phyloP scores from a whole-genome alignment of 2,797 vertebrate genomes.

The Gymnoscopelus braueri region DNA sequence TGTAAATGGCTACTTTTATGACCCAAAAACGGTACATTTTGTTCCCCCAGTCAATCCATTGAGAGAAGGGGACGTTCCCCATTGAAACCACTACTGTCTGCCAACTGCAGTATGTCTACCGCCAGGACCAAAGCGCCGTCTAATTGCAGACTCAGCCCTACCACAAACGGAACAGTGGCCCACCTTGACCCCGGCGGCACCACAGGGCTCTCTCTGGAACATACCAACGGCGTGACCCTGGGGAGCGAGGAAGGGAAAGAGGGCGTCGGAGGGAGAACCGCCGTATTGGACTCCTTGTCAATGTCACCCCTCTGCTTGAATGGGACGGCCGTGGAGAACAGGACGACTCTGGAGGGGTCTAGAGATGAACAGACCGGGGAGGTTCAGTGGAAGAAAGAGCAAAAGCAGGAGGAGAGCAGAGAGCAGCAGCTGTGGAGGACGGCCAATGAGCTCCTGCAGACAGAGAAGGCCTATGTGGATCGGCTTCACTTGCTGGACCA shows the following conservation, averaged over 20 bases:
- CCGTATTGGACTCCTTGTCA: constrained; percentile 20
- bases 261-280: neutral
- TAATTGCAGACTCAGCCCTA: neutral
- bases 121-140: constrained; percentile 5
- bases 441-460: constrained; percentile 87
- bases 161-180: constrained; percentile 5
- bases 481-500: constrained; percentile 89
- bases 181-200: neutral
- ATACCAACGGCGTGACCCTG: neutral
- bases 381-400: constrained; percentile 58
- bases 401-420: constrained; percentile 47
- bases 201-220: neutral
- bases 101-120: constrained; percentile 12
- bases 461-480: constrained; percentile 87
- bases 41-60: constrained; percentile 27
- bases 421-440: constrained; percentile 83
- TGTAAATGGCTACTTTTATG: neutral
- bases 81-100: constrained; percentile 32
- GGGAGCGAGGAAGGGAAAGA: constrained; percentile 15
- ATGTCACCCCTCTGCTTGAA: constrained; percentile 49
- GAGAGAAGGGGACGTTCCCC: constrained; percentile 36
- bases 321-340: neutral
- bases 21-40: neutral
- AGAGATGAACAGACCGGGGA: constrained; percentile 23
- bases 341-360: neutral